A percentile compares a stretch with the other conserved stretches of the same genome.
Conservation (phyloP, 2,797 vertebrate genomes). For the Pelodytes ibericus region DNA sequence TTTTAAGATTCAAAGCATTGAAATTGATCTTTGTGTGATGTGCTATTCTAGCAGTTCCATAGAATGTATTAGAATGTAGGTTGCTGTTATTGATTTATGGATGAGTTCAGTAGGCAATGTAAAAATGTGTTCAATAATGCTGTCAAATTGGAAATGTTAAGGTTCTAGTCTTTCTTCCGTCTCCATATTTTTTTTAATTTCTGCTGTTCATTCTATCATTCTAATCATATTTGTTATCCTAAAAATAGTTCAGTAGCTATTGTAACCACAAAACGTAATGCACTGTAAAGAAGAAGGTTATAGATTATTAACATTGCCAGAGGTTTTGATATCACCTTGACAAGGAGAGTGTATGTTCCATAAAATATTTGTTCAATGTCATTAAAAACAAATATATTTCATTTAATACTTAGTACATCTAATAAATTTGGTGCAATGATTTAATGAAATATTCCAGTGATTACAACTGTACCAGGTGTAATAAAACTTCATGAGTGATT, state of each 20-base stretch:
- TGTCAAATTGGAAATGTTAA: constrained; percentile 22
- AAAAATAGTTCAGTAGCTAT: not conserved
- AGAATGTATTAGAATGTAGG: constrained; percentile 2
- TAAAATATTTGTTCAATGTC: constrained; percentile 16
- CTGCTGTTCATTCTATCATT: not conserved
- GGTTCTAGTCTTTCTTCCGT: constrained; percentile 1
- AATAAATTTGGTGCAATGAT: constrained; percentile 9
- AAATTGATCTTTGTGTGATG: not conserved
- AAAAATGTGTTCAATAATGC: constrained; percentile 35
- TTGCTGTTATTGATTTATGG: constrained; percentile 36
- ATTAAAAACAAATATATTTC: constrained; percentile 18
- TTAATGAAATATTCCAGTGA: constrained; percentile 19
- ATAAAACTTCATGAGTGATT: constrained; percentile 30
- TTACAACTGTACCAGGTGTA: not conserved
- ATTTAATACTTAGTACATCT: not conserved
- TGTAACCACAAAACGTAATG: not conserved
- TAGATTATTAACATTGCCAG: too few relatives aligned
- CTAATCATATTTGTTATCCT: constrained; percentile 1
- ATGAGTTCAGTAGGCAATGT: constrained; percentile 13
- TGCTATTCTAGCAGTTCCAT: constrained; percentile 2
- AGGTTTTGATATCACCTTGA: too few relatives aligned
- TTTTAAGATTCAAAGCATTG: not conserved
- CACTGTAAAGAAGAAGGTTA: too few relatives aligned
- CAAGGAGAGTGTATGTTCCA: not conserved
- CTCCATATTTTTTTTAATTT: constrained; percentile 11